Evolutionary conservation across 1,140 invertebrate genomes (phyloP).

Genomic region (Pteromalus puparum): DNA sequence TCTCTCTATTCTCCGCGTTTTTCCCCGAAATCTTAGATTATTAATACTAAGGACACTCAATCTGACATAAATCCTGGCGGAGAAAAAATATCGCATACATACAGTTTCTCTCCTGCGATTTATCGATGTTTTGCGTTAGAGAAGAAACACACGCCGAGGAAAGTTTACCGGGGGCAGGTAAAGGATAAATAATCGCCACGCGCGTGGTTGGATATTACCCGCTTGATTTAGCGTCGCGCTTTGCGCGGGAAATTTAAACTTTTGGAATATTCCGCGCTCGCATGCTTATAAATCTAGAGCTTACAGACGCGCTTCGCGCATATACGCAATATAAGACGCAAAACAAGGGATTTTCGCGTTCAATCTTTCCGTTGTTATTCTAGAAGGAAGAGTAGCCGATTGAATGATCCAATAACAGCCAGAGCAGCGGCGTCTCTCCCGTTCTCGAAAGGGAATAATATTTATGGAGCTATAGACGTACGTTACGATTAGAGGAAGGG

Average conservation of each 20-base stretch:
- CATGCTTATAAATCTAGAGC: background rate
- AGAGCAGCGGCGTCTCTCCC: background rate
- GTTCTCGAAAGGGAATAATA: conserved; percentile 38
- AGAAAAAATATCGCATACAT: background rate
- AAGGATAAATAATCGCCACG: background rate
- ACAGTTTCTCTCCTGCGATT: background rate
- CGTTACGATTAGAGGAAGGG: conserved; percentile 3
- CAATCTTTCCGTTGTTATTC: conserved; percentile 5
- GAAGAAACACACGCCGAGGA: background rate
- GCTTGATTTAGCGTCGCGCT: background rate
- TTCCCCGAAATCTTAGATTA: conserved; percentile 6
- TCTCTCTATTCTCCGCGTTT: background rate
- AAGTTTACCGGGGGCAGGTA: background rate
- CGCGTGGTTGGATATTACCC: background rate
- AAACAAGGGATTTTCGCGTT: background rate
- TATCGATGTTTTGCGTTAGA: background rate
- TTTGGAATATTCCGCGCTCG: background rate
- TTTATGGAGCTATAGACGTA: conserved; percentile 11
- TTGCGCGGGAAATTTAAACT: conserved; percentile 4
- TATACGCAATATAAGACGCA: background rate
- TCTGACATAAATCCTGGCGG: background rate
- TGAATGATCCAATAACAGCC: background rate
- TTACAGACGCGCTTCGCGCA: too few relatives aligned
- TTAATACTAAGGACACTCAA: background rate
- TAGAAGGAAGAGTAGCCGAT: background rate